These are phyloP conservation scores for Scrobipalpa costella DNA, from an alignment of 2,888 invertebrate genomes.

Conservation along the genomic window DNA sequence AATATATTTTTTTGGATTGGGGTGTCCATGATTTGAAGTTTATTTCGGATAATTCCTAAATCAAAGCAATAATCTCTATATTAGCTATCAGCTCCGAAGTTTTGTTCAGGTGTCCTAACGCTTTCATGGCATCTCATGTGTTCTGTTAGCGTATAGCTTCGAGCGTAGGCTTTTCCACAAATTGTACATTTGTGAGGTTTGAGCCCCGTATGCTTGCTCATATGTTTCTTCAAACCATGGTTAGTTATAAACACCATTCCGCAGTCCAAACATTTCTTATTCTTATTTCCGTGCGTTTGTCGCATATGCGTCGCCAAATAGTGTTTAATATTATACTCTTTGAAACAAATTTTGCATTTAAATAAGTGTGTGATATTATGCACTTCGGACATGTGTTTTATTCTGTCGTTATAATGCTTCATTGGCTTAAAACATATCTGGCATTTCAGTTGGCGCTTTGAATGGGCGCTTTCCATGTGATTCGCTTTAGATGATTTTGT, in stretches of 20 bases:
- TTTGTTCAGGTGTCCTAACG: neutral
- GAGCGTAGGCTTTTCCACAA: constrained; percentile 60
- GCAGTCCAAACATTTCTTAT: constrained; percentile 71
- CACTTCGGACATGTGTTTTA: constrained; percentile 69
- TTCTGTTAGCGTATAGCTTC: constrained; percentile 53
- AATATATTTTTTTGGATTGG: too few species aligned
- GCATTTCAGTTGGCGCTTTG: constrained; percentile 62
- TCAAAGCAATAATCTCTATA: too few species aligned
- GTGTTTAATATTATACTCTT: constrained; percentile 69
- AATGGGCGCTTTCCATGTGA: constrained; percentile 66
- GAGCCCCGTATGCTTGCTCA: constrained; percentile 65
- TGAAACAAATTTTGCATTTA: constrained; percentile 59
- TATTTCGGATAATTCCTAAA: too few species aligned
- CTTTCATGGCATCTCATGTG: constrained; percentile 43
- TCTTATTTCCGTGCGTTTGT: constrained; percentile 70
- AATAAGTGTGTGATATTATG: constrained; percentile 68
- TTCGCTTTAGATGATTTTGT: constrained; percentile 63
- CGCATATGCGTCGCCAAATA: constrained; percentile 69
- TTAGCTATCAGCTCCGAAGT: too few species aligned
- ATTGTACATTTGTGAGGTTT: constrained; percentile 63
- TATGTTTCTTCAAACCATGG: constrained; percentile 71
- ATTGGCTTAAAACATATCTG: constrained; percentile 67
- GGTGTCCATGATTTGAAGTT: too few species aligned
- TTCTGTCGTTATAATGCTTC: constrained; percentile 71
- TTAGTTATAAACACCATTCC: constrained; percentile 74